Conservation (phyloP, 2,113 vertebrate species). For the Indri indri region DNA sequence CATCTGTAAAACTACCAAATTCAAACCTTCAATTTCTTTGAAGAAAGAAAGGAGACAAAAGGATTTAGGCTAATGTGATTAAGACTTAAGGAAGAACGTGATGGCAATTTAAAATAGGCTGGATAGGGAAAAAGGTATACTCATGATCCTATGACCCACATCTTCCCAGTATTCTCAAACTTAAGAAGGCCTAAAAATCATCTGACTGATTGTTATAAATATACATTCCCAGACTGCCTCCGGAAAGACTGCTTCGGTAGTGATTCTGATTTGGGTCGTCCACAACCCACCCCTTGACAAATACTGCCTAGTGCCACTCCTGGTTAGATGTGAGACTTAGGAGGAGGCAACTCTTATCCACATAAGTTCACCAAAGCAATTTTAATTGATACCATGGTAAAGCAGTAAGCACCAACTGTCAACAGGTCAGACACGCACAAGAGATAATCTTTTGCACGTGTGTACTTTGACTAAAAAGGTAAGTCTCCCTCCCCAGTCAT, state of each 20-base stretch:
- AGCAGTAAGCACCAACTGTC: background rate
- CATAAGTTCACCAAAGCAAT: background rate
- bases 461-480: slow-evolving; percentile 37
- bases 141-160: background rate
- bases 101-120: background rate
- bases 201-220: background rate
- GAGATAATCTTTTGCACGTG: slow-evolving; percentile 15
- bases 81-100: background rate
- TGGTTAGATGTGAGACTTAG: background rate
- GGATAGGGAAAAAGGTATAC: background rate
- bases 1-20: background rate
- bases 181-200: background rate
- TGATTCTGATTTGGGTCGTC: background rate
- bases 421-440: background rate
- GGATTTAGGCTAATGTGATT: background rate
- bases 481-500: background rate
- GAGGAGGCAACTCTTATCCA: background rate
- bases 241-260: background rate
- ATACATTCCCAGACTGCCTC: background rate
- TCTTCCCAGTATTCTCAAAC: background rate
- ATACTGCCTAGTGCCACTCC: background rate
- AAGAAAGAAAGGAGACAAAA: slow-evolving; percentile 14
- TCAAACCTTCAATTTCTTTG: background rate
- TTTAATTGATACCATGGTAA: background rate
- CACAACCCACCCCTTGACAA: background rate